Evolutionary conservation across 2,113 vertebrate genomes (phyloP).

Genomic region (Zonotrichia leucophrys): DNA sequence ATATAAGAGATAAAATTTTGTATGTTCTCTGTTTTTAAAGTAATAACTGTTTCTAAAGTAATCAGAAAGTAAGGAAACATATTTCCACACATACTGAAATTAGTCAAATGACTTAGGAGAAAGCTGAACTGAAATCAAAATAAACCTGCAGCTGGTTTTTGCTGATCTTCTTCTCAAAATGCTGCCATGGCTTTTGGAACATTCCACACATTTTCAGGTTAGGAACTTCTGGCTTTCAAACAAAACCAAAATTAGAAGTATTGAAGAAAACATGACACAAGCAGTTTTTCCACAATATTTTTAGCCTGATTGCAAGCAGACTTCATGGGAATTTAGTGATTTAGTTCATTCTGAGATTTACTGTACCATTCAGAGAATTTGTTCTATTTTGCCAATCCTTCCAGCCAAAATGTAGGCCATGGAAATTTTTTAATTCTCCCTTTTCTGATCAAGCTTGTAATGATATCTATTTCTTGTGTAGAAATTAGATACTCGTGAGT

Average conservation of each 20-base stretch:
- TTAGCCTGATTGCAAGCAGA: background rate
- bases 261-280: background rate
- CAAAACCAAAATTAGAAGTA: background rate
- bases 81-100: background rate
- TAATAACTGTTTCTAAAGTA: background rate
- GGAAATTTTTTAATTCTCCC: background rate
- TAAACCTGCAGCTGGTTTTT: background rate
- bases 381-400: background rate
- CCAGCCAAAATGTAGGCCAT: background rate
- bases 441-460: background rate
- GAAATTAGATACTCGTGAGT: background rate
- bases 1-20: background rate
- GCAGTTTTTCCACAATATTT: background rate
- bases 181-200: background rate
- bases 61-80: background rate
- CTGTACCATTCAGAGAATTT: background rate
- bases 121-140: background rate
- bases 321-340: background rate
- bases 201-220: background rate
- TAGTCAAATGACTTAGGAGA: background rate
- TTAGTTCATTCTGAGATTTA: background rate
- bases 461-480: background rate
- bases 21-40: background rate
- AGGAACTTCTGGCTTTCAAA: background rate
- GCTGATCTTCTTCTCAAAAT: background rate